Conservation (phyloP, 2,113 vertebrate species). For the Corydoras sp. region DNA sequence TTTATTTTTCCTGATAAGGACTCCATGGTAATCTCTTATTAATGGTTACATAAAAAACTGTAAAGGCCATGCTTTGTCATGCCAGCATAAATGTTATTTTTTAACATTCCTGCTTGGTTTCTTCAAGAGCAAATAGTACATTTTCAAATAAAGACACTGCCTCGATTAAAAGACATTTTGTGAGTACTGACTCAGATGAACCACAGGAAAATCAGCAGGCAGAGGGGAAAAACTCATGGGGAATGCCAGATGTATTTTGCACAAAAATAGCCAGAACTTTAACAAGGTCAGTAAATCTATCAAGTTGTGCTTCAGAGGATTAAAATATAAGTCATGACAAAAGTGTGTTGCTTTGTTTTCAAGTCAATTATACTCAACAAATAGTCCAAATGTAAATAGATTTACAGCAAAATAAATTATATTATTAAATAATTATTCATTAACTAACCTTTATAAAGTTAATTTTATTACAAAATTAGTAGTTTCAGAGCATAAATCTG, state of each 20-base stretch:
- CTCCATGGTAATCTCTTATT: too few species aligned
- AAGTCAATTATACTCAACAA: too few species aligned
- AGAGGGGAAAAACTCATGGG: conserved; percentile 44
- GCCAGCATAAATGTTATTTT: conserved; percentile 22
- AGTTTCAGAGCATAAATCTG: too few species aligned
- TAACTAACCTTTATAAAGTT: too few species aligned
- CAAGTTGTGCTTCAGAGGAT: conserved; percentile 4
- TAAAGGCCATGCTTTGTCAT: conserved; percentile 10
- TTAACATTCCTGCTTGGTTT: conserved; percentile 17
- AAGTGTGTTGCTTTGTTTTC: too few species aligned
- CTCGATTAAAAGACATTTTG: conserved; percentile 34
- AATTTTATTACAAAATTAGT: too few species aligned
- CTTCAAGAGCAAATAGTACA: conserved; percentile 15
- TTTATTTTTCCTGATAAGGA: too few species aligned
- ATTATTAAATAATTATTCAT: too few species aligned
- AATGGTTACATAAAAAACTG: neutral
- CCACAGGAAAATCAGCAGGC: conserved; percentile 37
- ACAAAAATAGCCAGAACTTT: conserved; percentile 42
- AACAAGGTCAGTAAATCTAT: conserved; percentile 43
- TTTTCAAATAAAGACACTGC: conserved; percentile 33
- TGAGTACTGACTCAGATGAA: conserved; percentile 42
- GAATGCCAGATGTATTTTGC: conserved; percentile 45
- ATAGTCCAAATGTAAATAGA: too few species aligned
- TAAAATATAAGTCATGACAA: too few species aligned
- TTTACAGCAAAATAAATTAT: too few species aligned